phyloP scores from a whole-genome alignment of 2,113 vertebrate genomes.

The Sorex araneus region DNA sequence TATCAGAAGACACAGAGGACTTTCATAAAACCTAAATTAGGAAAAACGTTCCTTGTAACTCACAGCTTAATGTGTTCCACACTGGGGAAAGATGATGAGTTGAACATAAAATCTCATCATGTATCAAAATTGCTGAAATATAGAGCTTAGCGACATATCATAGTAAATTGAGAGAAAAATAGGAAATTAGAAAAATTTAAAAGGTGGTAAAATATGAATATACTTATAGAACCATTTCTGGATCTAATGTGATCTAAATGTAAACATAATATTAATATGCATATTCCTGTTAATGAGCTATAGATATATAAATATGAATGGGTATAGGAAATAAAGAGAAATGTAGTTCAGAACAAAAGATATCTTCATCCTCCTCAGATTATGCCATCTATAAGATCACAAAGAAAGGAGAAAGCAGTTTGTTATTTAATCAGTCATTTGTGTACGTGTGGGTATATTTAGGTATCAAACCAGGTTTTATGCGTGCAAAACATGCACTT shows the following conservation, averaged over 20 bases:
- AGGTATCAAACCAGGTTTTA: no score
- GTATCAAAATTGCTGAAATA: slow-evolving; percentile 20
- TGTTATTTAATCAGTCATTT: no score
- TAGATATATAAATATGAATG: no score
- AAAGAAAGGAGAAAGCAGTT: neutral
- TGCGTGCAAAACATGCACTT: no score
- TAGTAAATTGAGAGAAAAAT: neutral
- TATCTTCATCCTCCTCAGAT: neutral
- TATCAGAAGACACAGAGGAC: neutral
- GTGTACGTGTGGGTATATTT: no score
- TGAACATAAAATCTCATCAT: neutral
- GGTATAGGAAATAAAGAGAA: neutral
- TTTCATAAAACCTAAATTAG: slow-evolving; percentile 5
- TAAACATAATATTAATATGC: no score
- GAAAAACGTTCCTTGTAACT: slow-evolving; percentile 21
- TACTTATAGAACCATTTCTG: neutral
- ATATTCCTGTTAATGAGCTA: no score
- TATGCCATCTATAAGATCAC: neutral
- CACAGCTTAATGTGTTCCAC: neutral
- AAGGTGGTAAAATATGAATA: neutral
- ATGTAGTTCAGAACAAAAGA: neutral
- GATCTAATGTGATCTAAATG: no score
- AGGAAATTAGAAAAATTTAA: neutral
- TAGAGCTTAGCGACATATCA: neutral
- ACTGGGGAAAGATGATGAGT: neutral